phyloP scores from a whole-genome alignment of 2,888 invertebrate genomes.

The Allygus modestus region DNA sequence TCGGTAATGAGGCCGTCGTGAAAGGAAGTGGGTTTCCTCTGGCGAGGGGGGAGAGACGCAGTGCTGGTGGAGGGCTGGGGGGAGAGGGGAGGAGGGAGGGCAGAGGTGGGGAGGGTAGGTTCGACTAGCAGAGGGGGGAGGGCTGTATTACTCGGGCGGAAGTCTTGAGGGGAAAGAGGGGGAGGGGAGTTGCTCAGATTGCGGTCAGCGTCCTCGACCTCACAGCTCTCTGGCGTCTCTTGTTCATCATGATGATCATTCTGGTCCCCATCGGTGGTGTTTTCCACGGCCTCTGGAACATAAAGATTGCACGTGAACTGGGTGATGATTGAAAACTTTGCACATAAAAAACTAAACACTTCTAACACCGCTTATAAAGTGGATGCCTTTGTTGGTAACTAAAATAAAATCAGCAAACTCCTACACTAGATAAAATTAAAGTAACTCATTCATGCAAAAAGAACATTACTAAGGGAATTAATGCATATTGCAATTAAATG shows the following conservation, averaged over 20 bases:
- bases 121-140: constrained; percentile 1
- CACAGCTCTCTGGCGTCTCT: background rate
- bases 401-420: too few relatives aligned
- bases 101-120: constrained; percentile 21
- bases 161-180: constrained; percentile 34
- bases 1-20: background rate
- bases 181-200: background rate
- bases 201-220: background rate
- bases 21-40: background rate
- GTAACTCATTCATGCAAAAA: too few relatives aligned
- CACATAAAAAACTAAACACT: too few relatives aligned
- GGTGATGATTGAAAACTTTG: too few relatives aligned
- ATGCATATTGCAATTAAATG: too few relatives aligned
- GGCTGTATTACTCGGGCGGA: background rate
- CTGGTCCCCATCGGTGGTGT: background rate
- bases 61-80: constrained; percentile 43
- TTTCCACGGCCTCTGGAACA: background rate
- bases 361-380: too few relatives aligned
- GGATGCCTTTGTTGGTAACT: too few relatives aligned
- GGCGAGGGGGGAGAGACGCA: background rate
- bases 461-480: too few relatives aligned
- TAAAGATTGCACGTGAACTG: too few relatives aligned
- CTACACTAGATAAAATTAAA: too few relatives aligned
- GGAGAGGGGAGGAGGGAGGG: constrained; percentile 32
- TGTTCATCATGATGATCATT: background rate